Base-by-base conservation (phyloP, 2,113 vertebrate species). In the Dipodomys spectabilis region DNA sequence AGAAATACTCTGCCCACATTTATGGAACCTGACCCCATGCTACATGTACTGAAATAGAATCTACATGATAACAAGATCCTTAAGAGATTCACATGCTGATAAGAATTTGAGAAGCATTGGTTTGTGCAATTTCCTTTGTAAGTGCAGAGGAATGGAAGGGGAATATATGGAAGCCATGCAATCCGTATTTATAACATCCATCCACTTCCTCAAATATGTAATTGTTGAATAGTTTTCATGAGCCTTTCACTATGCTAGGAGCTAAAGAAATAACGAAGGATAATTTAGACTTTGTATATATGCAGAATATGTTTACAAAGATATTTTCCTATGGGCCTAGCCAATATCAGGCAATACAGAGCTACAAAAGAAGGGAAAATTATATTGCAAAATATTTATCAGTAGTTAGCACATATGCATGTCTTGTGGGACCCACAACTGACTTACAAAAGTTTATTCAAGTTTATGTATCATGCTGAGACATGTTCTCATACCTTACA, bases 11-110 rank as follows among this genome's bases (percentile, higher is more conserved):
- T 9, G 19, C 23, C 27, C 45, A 82, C 39, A 82, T 20, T 72
- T 84, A 91, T 4, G 32, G 64, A 85, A 78, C 25, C n/a, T 39
- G 6, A 22, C 1, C 22, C 49, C 4, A 72, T 25, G 3, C 18
- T 44, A 60, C 39, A 84, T 71, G 57, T 82, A 69, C 39, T 87
- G 53, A 93, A 73, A 81, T 5, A 90, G 23, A 96, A 90, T 45
- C 44, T 87, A 32, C 39, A 19, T 80, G 74, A 83, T 88, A 35
- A 67, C n/a, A 82, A 32, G 13, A 32, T 82, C 12, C 71, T 22
- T 25, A 77, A 6, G 35, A 25, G 11, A 84, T 53, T 94, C 28
- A 27, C 28, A 72, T 6, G 35, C 5, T 67, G 32, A 67, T 67
- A 49, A 79, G 9, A 92, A 69, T 68, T 32, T 72, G 28, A 77